Evolutionary conservation across 2,797 vertebrate genomes (phyloP).

Genomic region (Anguilla pacifica): DNA sequence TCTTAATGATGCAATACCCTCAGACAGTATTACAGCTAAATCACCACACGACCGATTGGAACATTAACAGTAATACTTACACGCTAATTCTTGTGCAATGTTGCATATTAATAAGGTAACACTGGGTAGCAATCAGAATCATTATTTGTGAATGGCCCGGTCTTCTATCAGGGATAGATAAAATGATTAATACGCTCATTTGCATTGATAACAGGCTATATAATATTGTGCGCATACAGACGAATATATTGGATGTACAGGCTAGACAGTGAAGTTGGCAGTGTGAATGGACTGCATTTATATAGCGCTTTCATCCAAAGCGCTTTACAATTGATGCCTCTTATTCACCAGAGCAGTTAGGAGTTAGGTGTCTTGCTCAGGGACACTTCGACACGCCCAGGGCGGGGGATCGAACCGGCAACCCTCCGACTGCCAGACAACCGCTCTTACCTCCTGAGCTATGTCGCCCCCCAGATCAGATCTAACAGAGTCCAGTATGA

Average conservation of each 20-base stretch:
- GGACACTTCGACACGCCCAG: too few relatives aligned
- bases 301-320: too few relatives aligned
- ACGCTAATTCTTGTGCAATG: neutral
- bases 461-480: too few relatives aligned
- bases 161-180: neutral
- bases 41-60: neutral
- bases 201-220: conserved; percentile 1
- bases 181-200: neutral
- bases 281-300: neutral
- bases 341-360: too few relatives aligned
- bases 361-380: too few relatives aligned
- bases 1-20: neutral
- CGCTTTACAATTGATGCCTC: too few relatives aligned
- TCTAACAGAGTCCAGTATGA: neutral
- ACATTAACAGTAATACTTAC: neutral
- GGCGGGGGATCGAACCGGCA: too few relatives aligned
- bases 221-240: neutral
- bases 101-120: neutral
- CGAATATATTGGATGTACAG: neutral
- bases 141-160: neutral
- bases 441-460: too few relatives aligned
- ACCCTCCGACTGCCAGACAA: too few relatives aligned
- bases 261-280: neutral
- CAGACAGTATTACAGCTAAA: neutral
- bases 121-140: neutral